These are phyloP conservation scores for Samia ricini DNA, from an alignment of 1,140 invertebrate genomes.

Conservation along the genomic window DNA sequence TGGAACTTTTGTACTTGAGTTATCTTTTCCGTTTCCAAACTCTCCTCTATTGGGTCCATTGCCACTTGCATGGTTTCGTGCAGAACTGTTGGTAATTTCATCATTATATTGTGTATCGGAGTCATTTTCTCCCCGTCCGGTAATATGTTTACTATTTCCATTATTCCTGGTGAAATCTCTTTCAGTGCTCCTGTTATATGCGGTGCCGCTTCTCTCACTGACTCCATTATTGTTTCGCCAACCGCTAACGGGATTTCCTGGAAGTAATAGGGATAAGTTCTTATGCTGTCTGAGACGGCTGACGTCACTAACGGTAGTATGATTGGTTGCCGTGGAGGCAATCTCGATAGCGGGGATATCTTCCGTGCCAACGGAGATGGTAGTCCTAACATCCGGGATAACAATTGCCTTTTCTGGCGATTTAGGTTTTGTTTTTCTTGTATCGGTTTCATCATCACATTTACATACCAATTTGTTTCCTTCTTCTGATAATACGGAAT, in stretches of 20 bases:
- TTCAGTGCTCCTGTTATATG: constrained; percentile 62
- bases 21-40: constrained; percentile 29
- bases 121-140: constrained; percentile 44
- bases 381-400: constrained; percentile 46
- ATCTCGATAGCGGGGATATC: constrained; percentile 35
- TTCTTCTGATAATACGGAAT: constrained; percentile 21
- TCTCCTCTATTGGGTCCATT: constrained; percentile 38
- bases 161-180: constrained; percentile 65
- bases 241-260: constrained; percentile 70
- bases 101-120: constrained; percentile 57
- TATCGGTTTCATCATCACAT: constrained; percentile 32
- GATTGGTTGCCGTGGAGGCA: constrained; percentile 57
- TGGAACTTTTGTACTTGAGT: constrained; percentile 25
- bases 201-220: constrained; percentile 62
- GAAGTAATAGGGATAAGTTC: constrained; percentile 66
- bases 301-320: constrained; percentile 62
- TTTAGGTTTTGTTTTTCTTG: constrained; percentile 20
- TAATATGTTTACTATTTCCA: constrained; percentile 63
- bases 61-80: constrained; percentile 63
- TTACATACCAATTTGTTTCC: constrained; percentile 30
- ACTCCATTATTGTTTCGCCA: constrained; percentile 65
- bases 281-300: constrained; percentile 62
- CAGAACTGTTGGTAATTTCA: constrained; percentile 54
- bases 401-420: constrained; percentile 56
- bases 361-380: constrained; percentile 33